Evolutionary conservation across 2,113 vertebrate genomes (phyloP).

Genomic region (Phylloscopus whistleri): DNA sequence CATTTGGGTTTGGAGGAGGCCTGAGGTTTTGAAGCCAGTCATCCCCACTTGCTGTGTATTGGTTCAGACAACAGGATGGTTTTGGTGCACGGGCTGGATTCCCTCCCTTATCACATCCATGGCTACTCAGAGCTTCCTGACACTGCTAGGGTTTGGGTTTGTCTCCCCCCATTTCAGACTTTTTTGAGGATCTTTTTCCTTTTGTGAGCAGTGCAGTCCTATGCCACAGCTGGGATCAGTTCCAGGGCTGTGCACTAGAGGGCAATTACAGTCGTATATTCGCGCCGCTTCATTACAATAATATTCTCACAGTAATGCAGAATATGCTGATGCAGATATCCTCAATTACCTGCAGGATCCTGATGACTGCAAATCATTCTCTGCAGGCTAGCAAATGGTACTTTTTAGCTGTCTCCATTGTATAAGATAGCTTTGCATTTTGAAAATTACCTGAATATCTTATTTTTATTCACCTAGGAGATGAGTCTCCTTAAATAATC

Average conservation of each 20-base stretch:
- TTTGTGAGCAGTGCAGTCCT: neutral
- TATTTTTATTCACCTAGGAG: slow-evolving; percentile 62
- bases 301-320: slow-evolving; percentile 29
- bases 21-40: neutral
- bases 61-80: neutral
- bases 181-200: neutral
- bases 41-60: fast-evolving
- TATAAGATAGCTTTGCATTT: slow-evolving; percentile 60
- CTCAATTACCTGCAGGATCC: slow-evolving; percentile 67
- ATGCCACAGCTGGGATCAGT: slow-evolving; percentile 32
- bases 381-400: slow-evolving; percentile 61
- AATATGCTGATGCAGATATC: slow-evolving; percentile 56
- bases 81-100: neutral
- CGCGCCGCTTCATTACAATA: neutral
- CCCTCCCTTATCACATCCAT: neutral
- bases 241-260: slow-evolving; percentile 66
- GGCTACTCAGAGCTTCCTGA: neutral
- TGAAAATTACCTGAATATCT: slow-evolving; percentile 69
- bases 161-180: neutral
- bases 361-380: slow-evolving; percentile 69
- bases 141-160: neutral
- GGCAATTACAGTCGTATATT: slow-evolving; percentile 30
- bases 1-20: neutral
- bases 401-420: slow-evolving; percentile 50
- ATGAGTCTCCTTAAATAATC: slow-evolving; percentile 59